phyloP scores from a whole-genome alignment of 2,113 vertebrate genomes.

The Lates calcarifer region DNA sequence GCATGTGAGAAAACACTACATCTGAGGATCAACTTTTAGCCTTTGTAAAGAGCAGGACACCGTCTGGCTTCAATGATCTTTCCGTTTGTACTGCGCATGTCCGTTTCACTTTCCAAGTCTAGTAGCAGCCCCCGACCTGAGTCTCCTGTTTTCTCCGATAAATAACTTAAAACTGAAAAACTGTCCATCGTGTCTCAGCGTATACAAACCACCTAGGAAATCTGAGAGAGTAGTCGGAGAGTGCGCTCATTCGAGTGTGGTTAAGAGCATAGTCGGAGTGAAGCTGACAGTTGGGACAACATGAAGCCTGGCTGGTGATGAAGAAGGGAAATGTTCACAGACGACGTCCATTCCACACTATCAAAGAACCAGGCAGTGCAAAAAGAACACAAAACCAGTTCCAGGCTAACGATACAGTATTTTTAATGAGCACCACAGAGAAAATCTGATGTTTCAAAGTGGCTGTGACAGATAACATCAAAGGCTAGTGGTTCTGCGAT shows the following conservation, averaged over 20 bases:
- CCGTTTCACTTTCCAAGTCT: slow-evolving; percentile 74
- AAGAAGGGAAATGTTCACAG: slow-evolving; percentile 74
- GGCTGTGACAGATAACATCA: background rate
- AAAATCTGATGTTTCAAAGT: background rate
- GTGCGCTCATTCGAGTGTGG: background rate
- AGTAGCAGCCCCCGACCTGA: slow-evolving; percentile 50
- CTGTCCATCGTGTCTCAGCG: background rate
- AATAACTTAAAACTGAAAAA: slow-evolving; percentile 53
- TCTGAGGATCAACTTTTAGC: background rate
- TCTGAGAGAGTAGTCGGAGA: background rate
- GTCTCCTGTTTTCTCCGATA: slow-evolving; percentile 36
- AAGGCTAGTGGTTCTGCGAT: background rate
- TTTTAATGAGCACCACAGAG: background rate
- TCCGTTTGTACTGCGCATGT: slow-evolving; percentile 77
- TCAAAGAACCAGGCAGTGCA: slow-evolving; percentile 60
- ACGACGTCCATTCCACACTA: slow-evolving; percentile 79
- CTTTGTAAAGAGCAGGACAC: background rate
- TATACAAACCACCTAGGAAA: background rate
- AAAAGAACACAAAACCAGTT: slow-evolving; percentile 13
- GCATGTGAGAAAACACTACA: background rate
- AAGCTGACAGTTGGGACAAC: slow-evolving; percentile 54
- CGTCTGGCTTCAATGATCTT: slow-evolving; percentile 17
- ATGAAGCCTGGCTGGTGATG: slow-evolving; percentile 65
- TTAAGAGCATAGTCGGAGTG: background rate
- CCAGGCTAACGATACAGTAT: background rate